Evolutionary conservation across 2,113 vertebrate genomes (phyloP), one percentile per base, ranked within the genome.

Genomic region (Cranoglanis bouderius): DNA sequence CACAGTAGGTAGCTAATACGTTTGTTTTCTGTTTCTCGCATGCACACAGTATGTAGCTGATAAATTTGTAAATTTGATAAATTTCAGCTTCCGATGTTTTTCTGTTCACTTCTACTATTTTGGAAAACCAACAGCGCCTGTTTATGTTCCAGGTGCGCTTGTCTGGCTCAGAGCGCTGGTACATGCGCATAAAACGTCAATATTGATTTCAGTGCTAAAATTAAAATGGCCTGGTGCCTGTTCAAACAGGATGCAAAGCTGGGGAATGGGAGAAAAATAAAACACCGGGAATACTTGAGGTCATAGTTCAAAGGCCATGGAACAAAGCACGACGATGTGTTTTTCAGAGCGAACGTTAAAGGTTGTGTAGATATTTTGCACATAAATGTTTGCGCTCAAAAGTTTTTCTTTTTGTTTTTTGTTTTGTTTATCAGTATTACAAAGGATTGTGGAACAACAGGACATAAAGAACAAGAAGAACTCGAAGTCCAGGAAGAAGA

Each of bases 401-500:
- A 63, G 35, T 8, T 6, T 67, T 86, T 59, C 61, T 80, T 70
- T 85, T 82, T 88, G 46, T 49, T 49, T 49, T 49, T 49, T 46
- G 8, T 46, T 90, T 91, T 63, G 51, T 86, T 81, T 92, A 93
- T 87, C 93, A 96, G 96, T 97, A 90, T 93, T 93, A 72, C 95
- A 95, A 86, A 94, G 92, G 82, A 96, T 97, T 84, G 94, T 94
- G 91, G 96, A 96, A 87, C 95, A 94, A 88, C 92, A 93, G 92
- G 96, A 97, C 92, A 91, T 96, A 89, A 96, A 96, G 93, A 96
- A 92, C 91, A 96, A 97, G 94, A 97, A 96, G 93, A 95, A 94
- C 89, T 96, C 95, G 49, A 96, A 96, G 93, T 96, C 96, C 84
- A 95, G 96, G 89, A 97, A 97, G 92, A 97, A 97, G 93, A 95